Conservation (phyloP, 1,140 invertebrate species). For the Solen grandis region DNA sequence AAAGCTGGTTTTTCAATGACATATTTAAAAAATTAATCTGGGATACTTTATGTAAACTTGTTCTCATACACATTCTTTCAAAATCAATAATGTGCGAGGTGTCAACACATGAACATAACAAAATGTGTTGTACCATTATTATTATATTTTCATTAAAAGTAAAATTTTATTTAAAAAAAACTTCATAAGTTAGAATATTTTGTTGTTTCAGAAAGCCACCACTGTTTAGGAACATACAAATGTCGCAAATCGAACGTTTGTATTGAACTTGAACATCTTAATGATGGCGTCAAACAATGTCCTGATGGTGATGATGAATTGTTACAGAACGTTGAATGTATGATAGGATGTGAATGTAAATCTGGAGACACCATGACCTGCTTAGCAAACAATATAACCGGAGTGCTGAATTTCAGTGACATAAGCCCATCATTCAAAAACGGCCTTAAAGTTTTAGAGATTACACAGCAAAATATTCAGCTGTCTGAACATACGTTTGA, state of each 20-base stretch:
- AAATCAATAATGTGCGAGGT: background rate
- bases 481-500: background rate
- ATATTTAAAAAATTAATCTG: background rate
- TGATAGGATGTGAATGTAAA: background rate
- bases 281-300: conserved; percentile 13
- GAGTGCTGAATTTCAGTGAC: background rate
- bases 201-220: background rate
- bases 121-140: background rate
- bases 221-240: background rate
- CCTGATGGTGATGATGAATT: conserved; percentile 21
- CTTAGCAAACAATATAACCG: background rate
- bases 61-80: background rate
- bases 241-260: background rate
- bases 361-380: background rate
- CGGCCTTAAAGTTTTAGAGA: background rate
- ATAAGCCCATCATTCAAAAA: background rate
- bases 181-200: no score
- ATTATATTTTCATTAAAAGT: background rate
- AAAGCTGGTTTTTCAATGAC: no score
- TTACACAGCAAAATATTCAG: background rate
- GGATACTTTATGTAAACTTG: background rate
- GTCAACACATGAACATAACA: background rate
- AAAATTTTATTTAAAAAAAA: no score
- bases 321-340: background rate
- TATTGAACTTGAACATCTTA: background rate